Conservation (phyloP, 2,797 vertebrate species). For the Falco naumanni region DNA sequence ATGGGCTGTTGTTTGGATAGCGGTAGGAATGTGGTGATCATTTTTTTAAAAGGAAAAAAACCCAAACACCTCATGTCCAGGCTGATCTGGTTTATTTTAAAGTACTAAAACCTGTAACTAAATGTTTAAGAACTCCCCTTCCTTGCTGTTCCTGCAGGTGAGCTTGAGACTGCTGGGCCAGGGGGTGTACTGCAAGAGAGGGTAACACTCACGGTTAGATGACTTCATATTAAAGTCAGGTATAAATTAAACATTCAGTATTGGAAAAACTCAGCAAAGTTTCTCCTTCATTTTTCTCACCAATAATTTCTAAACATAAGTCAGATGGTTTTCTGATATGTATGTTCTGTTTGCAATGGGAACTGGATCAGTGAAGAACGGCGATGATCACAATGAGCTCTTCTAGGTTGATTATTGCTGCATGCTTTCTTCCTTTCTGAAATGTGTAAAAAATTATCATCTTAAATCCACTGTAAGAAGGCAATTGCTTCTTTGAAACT, state of each 20-base stretch:
- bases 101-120: background rate
- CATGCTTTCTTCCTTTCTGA: background rate
- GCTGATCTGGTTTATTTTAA: background rate
- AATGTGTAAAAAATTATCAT: background rate
- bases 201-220: background rate
- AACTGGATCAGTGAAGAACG: background rate
- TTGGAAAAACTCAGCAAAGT: background rate
- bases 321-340: background rate
- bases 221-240: background rate
- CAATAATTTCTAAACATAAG: background rate
- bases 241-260: background rate
- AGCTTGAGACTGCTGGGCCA: background rate
- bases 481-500: background rate
- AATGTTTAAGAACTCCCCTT: background rate
- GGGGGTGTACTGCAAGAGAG: background rate
- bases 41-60: background rate
- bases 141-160: background rate
- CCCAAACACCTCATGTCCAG: background rate
- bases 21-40: background rate
- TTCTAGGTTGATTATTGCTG: background rate
- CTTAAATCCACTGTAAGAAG: background rate
- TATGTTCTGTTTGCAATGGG: background rate
- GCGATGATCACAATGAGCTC: background rate
- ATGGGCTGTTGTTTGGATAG: constrained; percentile 14
- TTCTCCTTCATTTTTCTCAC: background rate